Evolutionary conservation across 2,113 vertebrate species (phyloP).

Genomic region (Catharus bicknelli): DNA sequence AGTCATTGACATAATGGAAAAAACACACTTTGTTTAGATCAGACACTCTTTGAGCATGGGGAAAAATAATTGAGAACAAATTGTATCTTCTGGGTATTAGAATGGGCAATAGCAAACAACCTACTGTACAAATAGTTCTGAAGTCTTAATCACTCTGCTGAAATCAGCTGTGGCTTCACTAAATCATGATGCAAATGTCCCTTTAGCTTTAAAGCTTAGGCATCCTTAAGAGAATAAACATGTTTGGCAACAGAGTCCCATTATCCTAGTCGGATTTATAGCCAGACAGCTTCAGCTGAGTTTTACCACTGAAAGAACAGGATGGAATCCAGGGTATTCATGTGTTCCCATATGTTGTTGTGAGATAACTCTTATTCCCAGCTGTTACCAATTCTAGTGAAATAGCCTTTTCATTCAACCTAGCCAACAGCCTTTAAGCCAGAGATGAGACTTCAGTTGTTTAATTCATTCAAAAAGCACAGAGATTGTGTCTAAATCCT

Average conservation of each 20-base stretch:
- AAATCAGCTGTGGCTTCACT: neutral
- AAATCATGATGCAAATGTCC: neutral
- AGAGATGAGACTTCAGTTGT: neutral
- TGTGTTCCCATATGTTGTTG: neutral
- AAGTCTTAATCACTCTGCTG: neutral
- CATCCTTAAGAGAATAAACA: neutral
- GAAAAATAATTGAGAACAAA: neutral
- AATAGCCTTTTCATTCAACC: constrained; percentile 15
- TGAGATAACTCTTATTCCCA: neutral
- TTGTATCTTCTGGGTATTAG: neutral
- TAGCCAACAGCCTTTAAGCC: neutral
- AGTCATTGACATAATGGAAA: neutral
- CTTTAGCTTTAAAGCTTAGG: neutral
- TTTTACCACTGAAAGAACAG: neutral
- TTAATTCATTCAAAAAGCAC: neutral
- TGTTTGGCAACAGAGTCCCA: neutral
- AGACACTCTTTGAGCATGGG: neutral
- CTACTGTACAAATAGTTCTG: neutral
- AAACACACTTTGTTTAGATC: neutral
- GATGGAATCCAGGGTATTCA: neutral
- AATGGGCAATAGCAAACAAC: neutral
- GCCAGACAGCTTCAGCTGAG: neutral
- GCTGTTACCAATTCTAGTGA: neutral
- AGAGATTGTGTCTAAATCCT: neutral
- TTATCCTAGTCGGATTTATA: neutral